These are phyloP conservation scores for Drosophila saltans DNA, from an alignment of 1,140 invertebrate genomes.

Conservation along the genomic window DNA sequence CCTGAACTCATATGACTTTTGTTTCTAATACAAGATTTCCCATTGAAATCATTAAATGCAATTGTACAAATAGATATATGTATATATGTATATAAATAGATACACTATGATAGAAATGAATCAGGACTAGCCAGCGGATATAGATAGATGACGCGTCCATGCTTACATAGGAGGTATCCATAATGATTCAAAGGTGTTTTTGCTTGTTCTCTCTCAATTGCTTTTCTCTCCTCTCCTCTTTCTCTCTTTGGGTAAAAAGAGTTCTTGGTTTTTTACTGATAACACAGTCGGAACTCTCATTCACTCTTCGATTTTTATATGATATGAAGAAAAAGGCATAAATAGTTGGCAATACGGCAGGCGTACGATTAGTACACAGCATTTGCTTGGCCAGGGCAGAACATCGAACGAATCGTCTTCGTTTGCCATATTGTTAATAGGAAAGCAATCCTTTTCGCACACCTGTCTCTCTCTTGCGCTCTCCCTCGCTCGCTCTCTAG, in stretches of 20 bases:
- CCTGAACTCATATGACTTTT: background rate
- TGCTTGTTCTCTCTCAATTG: background rate
- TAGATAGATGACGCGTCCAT: slow-evolving; percentile 13
- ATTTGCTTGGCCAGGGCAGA: slow-evolving; percentile 43
- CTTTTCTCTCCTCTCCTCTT: background rate
- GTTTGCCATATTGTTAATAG: slow-evolving; percentile 9
- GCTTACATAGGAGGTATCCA: background rate
- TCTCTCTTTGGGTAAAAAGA: background rate
- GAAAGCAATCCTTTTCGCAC: background rate
- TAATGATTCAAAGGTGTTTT: slow-evolving; percentile 21
- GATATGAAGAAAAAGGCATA: slow-evolving; percentile 73
- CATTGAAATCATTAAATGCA: background rate
- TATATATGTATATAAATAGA: background rate
- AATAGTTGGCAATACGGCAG: slow-evolving; percentile 53
- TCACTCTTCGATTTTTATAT: slow-evolving; percentile 34
- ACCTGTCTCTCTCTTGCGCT: background rate
- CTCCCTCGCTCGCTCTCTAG: slow-evolving; percentile 1
- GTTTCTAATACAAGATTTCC: background rate
- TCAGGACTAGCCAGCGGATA: background rate
- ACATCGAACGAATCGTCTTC: slow-evolving; percentile 20
- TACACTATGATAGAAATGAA: background rate
- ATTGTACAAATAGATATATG: background rate
- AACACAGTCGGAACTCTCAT: slow-evolving; percentile 32
- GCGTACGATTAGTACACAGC: slow-evolving; percentile 53
- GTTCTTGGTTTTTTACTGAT: slow-evolving; percentile 27